Base-by-base conservation (phyloP, 2,797 vertebrate genomes). In the Darevskia nairensis region DNA sequence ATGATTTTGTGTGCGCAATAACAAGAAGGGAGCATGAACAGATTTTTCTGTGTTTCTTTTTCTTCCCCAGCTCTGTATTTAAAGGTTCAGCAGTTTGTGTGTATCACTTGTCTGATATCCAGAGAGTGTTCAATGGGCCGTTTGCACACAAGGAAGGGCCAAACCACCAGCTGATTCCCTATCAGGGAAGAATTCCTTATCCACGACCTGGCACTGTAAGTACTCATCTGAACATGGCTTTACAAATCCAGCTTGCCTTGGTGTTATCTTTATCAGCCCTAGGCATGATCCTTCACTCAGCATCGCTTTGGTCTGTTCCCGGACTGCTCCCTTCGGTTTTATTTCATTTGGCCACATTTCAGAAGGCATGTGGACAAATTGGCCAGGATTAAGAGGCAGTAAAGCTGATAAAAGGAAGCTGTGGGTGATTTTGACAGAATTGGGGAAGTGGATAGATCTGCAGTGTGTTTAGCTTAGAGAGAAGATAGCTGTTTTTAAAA, bases 81-180 rank as follows among this genome's bases (percentile, higher is more conserved):
- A 98, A 98, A 96, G 99, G 99, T n/a, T 99, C 99, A 0, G 99
- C 99, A 0, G 99, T 99, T 91, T 99, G 99, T 71, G 98, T 98
- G 50, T 99, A 99, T 95, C 99, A 98, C 94, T 98, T 99, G 94
- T 98, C 98, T 0, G 98, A 99, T 91, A 98, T 99, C 96, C 98
- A 99, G 94, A 99, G 98, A 0, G 98, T 99, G 88, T 99, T 99
- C 96, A 99, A 99, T 46, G 99, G 99, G 21, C 99, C 99, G 11
- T 99, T 99, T 91, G 98, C 99, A 35, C 99, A 99, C 96, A 98
- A 98, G 91, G 99, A 99, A 80, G 98, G 99, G 4, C 99, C 99
- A 85, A 99, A 98, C 96, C 99, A 99, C 80, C 99, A 99, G 93
- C 98, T 99, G 96, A 97, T 98, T 94, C 98, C 98, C 35, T 99